phyloP scores from a whole-genome alignment of 2,888 invertebrate genomes.

The Phalera bucephala region DNA sequence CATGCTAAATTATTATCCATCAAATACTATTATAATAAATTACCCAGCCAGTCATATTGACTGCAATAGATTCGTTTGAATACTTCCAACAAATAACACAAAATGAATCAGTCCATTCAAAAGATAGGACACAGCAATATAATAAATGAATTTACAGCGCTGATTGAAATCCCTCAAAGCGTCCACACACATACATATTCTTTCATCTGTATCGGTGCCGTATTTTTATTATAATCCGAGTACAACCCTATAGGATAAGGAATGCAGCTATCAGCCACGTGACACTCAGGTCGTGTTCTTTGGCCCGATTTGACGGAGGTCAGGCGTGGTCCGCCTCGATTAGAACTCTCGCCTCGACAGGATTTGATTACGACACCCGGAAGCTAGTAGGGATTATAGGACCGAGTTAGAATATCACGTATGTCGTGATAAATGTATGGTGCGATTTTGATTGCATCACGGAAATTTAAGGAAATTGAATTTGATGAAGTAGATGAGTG shows the following conservation, averaged over 20 bases:
- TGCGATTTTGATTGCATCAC: conserved; percentile 23
- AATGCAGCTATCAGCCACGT: conserved; percentile 51
- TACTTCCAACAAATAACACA: too few species aligned
- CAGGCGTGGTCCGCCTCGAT: conserved; percentile 67
- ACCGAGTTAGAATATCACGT: conserved; percentile 29
- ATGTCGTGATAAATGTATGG: conserved; percentile 28
- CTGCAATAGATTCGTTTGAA: too few species aligned
- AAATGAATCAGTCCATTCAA: too few species aligned
- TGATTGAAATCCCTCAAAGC: too few species aligned
- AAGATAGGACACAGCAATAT: too few species aligned
- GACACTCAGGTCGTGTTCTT: conserved; percentile 63
- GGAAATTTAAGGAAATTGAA: conserved; percentile 11
- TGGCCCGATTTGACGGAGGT: conserved; percentile 70
- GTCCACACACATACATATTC: too few species aligned
- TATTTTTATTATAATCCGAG: conserved; percentile 6
- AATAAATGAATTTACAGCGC: too few species aligned
- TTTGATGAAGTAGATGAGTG: conserved; percentile 13
- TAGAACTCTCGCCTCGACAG: conserved; percentile 55
- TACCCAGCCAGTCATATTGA: too few species aligned
- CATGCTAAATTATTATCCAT: too few species aligned
- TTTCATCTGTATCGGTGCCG: not conserved
- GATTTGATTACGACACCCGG: conserved; percentile 63
- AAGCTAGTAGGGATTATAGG: conserved; percentile 47
- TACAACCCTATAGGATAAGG: conserved; percentile 3
- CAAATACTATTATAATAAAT: too few species aligned